Base-by-base conservation (phyloP, 1,140 invertebrate species). In the Watersipora subatra region DNA sequence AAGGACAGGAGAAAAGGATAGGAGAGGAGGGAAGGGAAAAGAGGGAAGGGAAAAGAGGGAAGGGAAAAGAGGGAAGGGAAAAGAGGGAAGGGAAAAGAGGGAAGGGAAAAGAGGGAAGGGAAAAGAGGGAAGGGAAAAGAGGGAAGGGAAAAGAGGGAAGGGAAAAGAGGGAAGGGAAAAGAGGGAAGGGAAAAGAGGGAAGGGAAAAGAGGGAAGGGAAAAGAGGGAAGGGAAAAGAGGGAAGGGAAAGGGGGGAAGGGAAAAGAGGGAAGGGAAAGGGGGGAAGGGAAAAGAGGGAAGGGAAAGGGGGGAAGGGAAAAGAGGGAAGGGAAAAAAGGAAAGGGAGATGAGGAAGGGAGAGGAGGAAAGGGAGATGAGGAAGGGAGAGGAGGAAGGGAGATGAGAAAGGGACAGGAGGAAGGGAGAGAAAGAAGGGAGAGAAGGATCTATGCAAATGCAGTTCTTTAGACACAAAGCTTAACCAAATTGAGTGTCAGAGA, bases 401-500 rank as follows among this genome's bases (percentile, higher is more conserved):
- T n/a, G n/a, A n/a, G n/a, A n/a, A n/a, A 64, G 69, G 69, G 59
- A 57, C 15, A 20, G 55, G 29, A 0, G 67, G 67, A 1, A 61
- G 62, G n/a, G 57, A 55, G 2, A 63, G 65, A 61, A 59, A 26
- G 17, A 66, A 61, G 17, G 67, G 67, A n/a, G 65, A 65, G 2
- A 57, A 46, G 1, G 57, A 57, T 59, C 64, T 69, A 57, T 67
- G 69, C 61, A 68, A 67, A 59, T 20, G 62, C 15, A 61, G 66
- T 19, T 57, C 46, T 7, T 70, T 63, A 61, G 68, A 67, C 56
- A 29, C 65, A 29, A 64, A 67, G 0, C 57, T 64, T 26, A 70
- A 70, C 30, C 67, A 68, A 57, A 70, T 68, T 17, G 65, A 70
- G 26, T 62, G 66, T 34, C 61, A 67, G 68, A 30, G 62, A 63